These are phyloP conservation scores for Sphaeramia orbicularis DNA, from an alignment of 2,797 vertebrate genomes.

Conservation along the genomic window DNA sequence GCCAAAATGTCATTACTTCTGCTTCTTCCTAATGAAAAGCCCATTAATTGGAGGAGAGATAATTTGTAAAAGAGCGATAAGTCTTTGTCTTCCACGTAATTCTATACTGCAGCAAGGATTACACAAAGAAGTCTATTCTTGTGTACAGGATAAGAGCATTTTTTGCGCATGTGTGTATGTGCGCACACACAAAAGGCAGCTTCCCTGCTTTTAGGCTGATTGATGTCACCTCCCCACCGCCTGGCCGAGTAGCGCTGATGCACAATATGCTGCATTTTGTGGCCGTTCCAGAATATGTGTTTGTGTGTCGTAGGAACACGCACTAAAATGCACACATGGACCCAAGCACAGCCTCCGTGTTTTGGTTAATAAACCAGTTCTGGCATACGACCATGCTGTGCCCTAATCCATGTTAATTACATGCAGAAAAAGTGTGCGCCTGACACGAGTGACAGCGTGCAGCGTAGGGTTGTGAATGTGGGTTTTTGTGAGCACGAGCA, in stretches of 20 bases:
- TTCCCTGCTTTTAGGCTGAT: slow-evolving; percentile 66
- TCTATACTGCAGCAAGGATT: slow-evolving; percentile 50
- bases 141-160: slow-evolving; percentile 36
- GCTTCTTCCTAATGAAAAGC: slow-evolving; percentile 53
- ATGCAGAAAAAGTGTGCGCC: slow-evolving; percentile 60
- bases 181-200: slow-evolving; percentile 39
- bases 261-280: slow-evolving; percentile 55
- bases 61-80: slow-evolving; percentile 52
- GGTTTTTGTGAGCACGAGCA: slow-evolving; percentile 43
- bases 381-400: slow-evolving; percentile 50
- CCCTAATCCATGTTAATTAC: slow-evolving; percentile 79
- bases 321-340: neutral
- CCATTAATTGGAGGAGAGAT: slow-evolving; percentile 55
- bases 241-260: slow-evolving; percentile 50
- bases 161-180: slow-evolving; percentile 15
- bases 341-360: slow-evolving; percentile 23
- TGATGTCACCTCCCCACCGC: slow-evolving; percentile 65
- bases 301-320: slow-evolving; percentile 12
- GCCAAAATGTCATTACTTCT: slow-evolving; percentile 62
- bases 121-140: slow-evolving; percentile 57
- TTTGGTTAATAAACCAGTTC: slow-evolving; percentile 59
- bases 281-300: slow-evolving; percentile 34
- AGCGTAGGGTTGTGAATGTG: slow-evolving; percentile 44
- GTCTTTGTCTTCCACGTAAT: slow-evolving; percentile 38
- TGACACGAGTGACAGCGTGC: slow-evolving; percentile 48